These are phyloP conservation scores for Momotus momota DNA, from an alignment of 2,797 vertebrate genomes.

Conservation along the genomic window DNA sequence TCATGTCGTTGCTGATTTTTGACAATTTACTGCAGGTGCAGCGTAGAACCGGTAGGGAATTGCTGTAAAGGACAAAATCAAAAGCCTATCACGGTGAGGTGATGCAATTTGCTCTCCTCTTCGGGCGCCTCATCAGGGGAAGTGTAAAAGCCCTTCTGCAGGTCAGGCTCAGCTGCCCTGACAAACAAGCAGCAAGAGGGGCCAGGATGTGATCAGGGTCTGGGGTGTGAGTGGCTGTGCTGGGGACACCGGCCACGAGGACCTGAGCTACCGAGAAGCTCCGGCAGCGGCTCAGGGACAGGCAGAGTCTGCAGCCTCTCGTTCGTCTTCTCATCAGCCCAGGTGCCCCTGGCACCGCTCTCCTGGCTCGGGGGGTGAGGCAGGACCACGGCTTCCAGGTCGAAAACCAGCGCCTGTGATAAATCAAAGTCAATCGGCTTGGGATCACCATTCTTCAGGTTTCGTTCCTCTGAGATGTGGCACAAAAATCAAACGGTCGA, in stretches of 20 bases:
- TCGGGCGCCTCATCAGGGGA: neutral
- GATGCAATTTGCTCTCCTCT: neutral
- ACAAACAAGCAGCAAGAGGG: neutral
- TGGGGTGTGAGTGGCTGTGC: neutral
- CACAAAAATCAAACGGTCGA: neutral
- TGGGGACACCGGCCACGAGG: neutral
- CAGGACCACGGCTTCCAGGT: neutral
- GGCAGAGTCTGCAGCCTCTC: neutral
- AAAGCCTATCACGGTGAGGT: neutral
- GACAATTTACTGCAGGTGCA: neutral
- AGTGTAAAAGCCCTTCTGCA: neutral
- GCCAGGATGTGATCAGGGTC: neutral
- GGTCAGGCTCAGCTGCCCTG: neutral
- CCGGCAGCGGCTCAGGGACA: neutral
- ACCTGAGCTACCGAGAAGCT: neutral
- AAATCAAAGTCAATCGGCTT: neutral
- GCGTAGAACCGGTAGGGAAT: neutral
- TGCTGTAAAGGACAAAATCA: neutral
- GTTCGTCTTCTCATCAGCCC: neutral
- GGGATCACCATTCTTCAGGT: neutral
- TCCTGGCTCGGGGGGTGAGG: neutral
- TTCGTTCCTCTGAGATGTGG: neutral
- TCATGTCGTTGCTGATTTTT: neutral
- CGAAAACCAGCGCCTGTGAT: neutral
- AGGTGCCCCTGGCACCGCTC: neutral